Evolutionary conservation across 2,113 vertebrate genomes (phyloP).

Genomic region (Alouatta palliata): DNA sequence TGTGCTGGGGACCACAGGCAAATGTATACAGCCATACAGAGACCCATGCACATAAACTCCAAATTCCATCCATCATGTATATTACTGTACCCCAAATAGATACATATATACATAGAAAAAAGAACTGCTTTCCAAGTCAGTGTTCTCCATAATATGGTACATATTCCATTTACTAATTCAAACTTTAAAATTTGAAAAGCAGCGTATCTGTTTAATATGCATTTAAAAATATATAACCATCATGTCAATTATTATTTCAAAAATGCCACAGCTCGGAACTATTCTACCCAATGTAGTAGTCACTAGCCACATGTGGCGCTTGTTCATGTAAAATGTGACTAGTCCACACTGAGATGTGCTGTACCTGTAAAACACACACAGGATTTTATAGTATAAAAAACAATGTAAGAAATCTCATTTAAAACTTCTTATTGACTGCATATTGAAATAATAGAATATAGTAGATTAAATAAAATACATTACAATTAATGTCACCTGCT

Average conservation of each 20-base stretch:
- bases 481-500: not conserved
- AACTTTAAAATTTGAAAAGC: not conserved
- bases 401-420: not conserved
- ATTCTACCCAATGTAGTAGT: not conserved
- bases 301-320: not conserved
- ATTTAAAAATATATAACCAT: not conserved
- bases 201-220: not conserved
- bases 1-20: not conserved
- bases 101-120: not conserved
- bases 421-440: not conserved
- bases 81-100: not conserved
- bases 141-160: not conserved
- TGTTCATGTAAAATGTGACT: not conserved
- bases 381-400: not conserved
- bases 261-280: not conserved
- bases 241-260: not conserved
- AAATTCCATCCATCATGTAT: not conserved
- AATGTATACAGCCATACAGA: fast-evolving
- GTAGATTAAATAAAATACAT: not conserved
- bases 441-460: not conserved
- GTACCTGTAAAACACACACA: not conserved
- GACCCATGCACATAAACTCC: not conserved
- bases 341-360: not conserved
- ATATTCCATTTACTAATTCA: not conserved
- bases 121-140: not conserved